Percentiles rank a stretch among this genome's conserved stretches.
These are phyloP conservation scores for Thaumatotibia leucotreta DNA, from an alignment of 1,140 invertebrate genomes.

Conservation along the genomic window DNA sequence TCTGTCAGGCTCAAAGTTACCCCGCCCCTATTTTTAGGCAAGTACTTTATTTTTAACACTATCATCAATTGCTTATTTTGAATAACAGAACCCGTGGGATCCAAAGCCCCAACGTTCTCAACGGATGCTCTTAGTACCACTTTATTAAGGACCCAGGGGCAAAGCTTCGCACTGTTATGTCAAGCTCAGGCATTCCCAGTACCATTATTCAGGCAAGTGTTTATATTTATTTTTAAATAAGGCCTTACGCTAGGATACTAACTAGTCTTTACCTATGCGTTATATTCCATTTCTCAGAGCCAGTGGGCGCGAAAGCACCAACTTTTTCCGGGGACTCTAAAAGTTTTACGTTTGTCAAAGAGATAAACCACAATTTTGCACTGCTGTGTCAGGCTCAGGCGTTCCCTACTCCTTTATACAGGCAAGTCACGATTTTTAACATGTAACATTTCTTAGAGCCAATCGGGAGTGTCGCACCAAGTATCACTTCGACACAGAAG, in stretches of 20 bases:
- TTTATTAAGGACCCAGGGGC: conserved; percentile 69
- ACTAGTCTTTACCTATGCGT: background rate
- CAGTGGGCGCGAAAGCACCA: conserved; percentile 78
- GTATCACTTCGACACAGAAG: conserved; percentile 75
- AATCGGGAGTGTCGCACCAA: conserved; percentile 77
- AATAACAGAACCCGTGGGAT: conserved; percentile 83
- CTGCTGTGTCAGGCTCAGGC: conserved; percentile 84
- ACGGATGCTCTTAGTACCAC: conserved; percentile 81
- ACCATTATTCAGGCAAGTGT: conserved; percentile 84
- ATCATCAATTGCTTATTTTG: conserved; percentile 34
- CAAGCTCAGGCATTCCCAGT: conserved; percentile 86
- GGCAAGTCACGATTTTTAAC: conserved; percentile 78
- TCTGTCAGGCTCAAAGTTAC: conserved; percentile 84
- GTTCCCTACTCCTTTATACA: conserved; percentile 82
- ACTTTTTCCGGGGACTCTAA: conserved; percentile 78
- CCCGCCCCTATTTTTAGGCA: conserved; percentile 84
- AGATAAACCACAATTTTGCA: conserved; percentile 65
- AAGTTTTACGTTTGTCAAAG: conserved; percentile 78
- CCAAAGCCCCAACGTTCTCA: conserved; percentile 82
- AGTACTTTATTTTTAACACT: conserved; percentile 39
- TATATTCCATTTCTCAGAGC: conserved; percentile 69
- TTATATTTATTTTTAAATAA: conserved; percentile 32
- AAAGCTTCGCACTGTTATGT: conserved; percentile 79
- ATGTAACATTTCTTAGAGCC: conserved; percentile 71
- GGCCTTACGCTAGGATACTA: conserved; percentile 72